These are phyloP conservation scores for Chymomyza fuscimana DNA, from an alignment of 2,888 invertebrate species.

Conservation along the genomic window DNA sequence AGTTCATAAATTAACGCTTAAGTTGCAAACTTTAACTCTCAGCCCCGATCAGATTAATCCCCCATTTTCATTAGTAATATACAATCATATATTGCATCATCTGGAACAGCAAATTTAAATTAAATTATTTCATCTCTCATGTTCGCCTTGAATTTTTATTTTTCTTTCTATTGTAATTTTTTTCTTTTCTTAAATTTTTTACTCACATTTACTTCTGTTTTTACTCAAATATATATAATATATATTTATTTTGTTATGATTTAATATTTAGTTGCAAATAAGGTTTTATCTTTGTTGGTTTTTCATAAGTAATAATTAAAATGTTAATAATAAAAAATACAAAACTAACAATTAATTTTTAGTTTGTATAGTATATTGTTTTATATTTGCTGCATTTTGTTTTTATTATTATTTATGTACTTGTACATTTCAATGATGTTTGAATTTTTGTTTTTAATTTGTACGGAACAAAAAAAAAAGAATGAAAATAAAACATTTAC, in stretches of 20 bases:
- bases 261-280: conserved; percentile 1
- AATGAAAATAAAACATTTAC: neutral
- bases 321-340: conserved; percentile 4
- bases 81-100: neutral
- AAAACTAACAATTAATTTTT: conserved; percentile 10
- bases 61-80: neutral
- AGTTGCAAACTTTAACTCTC: no score
- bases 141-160: conserved; percentile 14
- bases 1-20: no score
- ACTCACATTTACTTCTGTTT: conserved; percentile 5
- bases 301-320: conserved; percentile 2
- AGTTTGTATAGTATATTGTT: neutral
- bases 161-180: conserved; percentile 2
- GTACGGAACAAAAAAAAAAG: neutral
- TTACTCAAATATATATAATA: neutral
- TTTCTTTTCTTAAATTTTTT: neutral
- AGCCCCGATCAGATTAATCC: no score
- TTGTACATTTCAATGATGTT: neutral
- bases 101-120: neutral
- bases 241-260: neutral
- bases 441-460: neutral
- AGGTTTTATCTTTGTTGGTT: neutral
- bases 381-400: conserved; percentile 1
- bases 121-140: neutral
- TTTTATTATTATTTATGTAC: neutral